Conservation (phyloP, 2,113 vertebrate genomes). For the Vicugna pacos region DNA sequence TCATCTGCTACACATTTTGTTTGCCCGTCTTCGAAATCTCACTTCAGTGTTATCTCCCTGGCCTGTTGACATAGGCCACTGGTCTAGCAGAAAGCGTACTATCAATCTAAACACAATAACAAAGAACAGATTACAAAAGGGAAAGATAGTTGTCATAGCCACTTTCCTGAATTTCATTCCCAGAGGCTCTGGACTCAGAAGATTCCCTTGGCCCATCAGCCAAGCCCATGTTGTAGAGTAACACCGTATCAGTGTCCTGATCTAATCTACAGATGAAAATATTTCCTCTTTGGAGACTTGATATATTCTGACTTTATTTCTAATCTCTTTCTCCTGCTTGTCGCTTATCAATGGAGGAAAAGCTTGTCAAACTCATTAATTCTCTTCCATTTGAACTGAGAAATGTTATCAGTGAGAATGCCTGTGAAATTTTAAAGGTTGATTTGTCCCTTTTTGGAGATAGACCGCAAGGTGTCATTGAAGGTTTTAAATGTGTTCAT, state of each 20-base stretch:
- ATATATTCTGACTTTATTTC: conserved; percentile 60
- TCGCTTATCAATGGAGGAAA: conserved; percentile 62
- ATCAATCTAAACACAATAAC: conserved; percentile 71
- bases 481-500: background rate
- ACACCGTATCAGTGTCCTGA: conserved; percentile 50
- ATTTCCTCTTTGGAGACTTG: conserved; percentile 54
- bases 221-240: conserved; percentile 39
- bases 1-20: conserved; percentile 84
- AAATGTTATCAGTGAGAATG: conserved; percentile 40
- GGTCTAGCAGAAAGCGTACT: conserved; percentile 64
- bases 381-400: conserved; percentile 42
- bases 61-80: conserved; percentile 72
- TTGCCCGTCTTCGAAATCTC: conserved; percentile 84
- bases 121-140: conserved; percentile 68
- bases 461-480: background rate
- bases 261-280: conserved; percentile 76
- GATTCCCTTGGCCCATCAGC: conserved; percentile 29
- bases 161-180: conserved; percentile 62
- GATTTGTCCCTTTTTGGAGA: background rate
- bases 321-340: conserved; percentile 60
- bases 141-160: conserved; percentile 70
- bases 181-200: conserved; percentile 33
- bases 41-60: conserved; percentile 82
- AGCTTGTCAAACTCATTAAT: conserved; percentile 67
- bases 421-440: conserved; percentile 26